phyloP scores from a whole-genome alignment of 2,113 vertebrate genomes.

The Nothoprocta perdicaria region DNA sequence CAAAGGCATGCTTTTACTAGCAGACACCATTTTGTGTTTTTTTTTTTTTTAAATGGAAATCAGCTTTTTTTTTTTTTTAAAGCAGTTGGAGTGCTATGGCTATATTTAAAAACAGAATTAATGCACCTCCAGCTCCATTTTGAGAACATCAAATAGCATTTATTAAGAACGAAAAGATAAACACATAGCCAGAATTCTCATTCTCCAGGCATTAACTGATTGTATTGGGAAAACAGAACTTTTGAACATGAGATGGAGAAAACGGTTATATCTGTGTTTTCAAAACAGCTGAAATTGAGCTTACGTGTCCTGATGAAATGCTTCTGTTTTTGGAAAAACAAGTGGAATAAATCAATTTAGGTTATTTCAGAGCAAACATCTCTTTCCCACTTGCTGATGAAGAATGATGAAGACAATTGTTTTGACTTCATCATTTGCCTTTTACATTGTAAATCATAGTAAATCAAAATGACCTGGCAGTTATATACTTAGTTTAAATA shows the following conservation, averaged over 20 bases:
- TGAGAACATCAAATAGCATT: slow-evolving; percentile 43
- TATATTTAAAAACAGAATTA: slow-evolving; percentile 29
- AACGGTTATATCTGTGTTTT: neutral
- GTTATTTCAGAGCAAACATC: neutral
- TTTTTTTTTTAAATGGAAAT: neutral
- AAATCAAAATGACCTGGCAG: neutral
- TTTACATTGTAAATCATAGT: neutral
- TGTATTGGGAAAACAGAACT: neutral
- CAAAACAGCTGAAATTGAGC: neutral
- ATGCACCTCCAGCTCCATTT: neutral
- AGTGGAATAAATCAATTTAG: neutral
- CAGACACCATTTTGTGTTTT: neutral
- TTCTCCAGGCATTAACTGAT: neutral
- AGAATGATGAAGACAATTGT: neutral
- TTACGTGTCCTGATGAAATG: neutral
- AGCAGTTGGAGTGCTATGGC: neutral
- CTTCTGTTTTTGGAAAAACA: neutral
- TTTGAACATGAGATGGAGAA: neutral
- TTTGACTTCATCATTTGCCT: neutral
- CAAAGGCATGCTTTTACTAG: neutral
- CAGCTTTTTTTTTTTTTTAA: slow-evolving; percentile 1
- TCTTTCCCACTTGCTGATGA: neutral
- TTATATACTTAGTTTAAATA: neutral
- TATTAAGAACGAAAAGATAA: slow-evolving; percentile 34
- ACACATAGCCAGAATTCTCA: neutral